phyloP scores from a whole-genome alignment of 2,888 invertebrate genomes.

The Acholoe squamosa region DNA sequence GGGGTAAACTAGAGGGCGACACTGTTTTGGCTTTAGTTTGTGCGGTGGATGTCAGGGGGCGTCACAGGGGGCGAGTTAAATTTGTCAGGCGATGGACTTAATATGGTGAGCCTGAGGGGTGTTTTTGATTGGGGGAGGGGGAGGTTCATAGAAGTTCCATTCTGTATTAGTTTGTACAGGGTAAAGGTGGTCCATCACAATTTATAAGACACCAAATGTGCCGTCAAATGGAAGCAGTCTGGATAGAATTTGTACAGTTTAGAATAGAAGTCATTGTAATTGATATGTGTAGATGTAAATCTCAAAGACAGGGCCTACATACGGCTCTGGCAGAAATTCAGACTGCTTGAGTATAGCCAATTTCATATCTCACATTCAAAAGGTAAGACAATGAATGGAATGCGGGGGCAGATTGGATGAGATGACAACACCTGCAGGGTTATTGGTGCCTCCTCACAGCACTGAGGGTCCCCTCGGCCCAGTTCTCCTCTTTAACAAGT shows the following conservation, averaged over 20 bases:
- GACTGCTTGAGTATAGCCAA: background rate
- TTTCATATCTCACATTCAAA: background rate
- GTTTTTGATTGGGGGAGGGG: no score
- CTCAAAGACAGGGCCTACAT: background rate
- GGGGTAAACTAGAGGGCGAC: background rate
- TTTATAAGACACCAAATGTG: constrained; percentile 35
- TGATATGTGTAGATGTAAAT: background rate
- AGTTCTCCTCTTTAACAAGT: background rate
- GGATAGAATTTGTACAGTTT: constrained; percentile 11
- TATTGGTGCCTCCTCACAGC: background rate
- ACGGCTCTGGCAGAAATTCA: background rate
- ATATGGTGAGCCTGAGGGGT: constrained; percentile 1
- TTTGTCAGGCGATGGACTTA: background rate
- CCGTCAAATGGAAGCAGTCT: constrained; percentile 43
- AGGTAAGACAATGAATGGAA: background rate
- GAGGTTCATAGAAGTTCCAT: background rate
- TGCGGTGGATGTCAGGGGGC: background rate
- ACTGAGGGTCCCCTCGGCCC: background rate
- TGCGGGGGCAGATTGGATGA: background rate
- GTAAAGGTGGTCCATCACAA: constrained; percentile 42
- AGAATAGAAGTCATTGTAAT: no score
- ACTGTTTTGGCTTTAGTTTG: background rate
- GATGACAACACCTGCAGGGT: background rate
- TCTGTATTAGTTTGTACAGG: background rate
- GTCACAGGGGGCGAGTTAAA: background rate